A percentile compares a stretch with the other conserved stretches of the same genome.
These are phyloP conservation scores for Promerops cafer DNA, from an alignment of 2,113 vertebrate species.

Conservation along the genomic window DNA sequence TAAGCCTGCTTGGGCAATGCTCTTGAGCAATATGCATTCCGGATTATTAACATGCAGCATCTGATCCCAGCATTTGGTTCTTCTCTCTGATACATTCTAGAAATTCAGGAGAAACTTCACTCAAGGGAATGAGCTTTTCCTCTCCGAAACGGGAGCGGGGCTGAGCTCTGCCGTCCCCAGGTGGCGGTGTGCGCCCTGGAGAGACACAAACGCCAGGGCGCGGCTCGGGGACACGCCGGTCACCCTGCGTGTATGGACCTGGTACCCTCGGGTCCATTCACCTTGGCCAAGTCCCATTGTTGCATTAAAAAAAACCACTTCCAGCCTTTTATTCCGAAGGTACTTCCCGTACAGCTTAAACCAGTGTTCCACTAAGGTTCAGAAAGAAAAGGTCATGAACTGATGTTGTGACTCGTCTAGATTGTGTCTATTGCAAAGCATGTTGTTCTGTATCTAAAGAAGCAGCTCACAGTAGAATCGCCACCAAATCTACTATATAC, in stretches of 20 bases:
- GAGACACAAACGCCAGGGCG: rapidly evolving
- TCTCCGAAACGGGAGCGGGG: rapidly evolving
- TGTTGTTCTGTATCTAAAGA: not conserved
- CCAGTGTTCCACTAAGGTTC: not conserved
- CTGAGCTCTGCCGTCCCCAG: not conserved
- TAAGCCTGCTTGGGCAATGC: not conserved
- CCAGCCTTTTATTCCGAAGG: not conserved
- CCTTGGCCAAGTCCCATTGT: not conserved
- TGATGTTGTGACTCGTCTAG: not conserved
- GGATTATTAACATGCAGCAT: not conserved
- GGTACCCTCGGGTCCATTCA: no score
- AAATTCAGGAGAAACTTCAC: not conserved
- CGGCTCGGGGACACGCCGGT: rapidly evolving
- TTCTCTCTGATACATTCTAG: not conserved
- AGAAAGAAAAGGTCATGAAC: not conserved
- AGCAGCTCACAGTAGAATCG: not conserved
- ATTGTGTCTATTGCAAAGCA: not conserved
- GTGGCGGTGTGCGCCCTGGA: not conserved
- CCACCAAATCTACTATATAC: not conserved
- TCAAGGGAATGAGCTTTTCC: not conserved
- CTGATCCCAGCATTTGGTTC: not conserved
- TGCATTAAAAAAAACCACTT: not conserved
- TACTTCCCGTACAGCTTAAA: not conserved
- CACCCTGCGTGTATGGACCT: no score
- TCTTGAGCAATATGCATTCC: not conserved